Evolutionary conservation across 2,797 vertebrate genomes (phyloP).

Genomic region (Cyclura pinguis): DNA sequence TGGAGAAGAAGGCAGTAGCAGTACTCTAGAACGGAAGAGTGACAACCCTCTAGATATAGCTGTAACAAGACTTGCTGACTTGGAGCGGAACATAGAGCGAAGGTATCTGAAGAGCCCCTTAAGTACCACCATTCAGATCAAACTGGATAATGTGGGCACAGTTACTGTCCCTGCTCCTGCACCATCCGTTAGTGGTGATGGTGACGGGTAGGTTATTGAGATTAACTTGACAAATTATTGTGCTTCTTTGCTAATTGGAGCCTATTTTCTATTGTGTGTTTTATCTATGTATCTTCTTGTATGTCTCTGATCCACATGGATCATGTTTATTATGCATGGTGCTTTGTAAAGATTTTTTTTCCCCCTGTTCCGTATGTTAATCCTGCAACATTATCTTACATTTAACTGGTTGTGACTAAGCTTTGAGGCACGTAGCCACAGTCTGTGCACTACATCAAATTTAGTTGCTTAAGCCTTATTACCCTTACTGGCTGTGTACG

Average conservation of each 20-base stretch:
- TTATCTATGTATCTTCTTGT: constrained; percentile 85
- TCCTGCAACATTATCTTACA: constrained; percentile 83
- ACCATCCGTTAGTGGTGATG: constrained; percentile 99
- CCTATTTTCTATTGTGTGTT: constrained; percentile 88
- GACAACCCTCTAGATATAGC: constrained; percentile 99
- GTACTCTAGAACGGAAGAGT: constrained; percentile 89
- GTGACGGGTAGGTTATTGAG: constrained; percentile 99
- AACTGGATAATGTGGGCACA: constrained; percentile 99
- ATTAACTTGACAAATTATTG: constrained; percentile 92
- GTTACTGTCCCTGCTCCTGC: constrained; percentile 99
- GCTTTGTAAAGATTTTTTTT: constrained; percentile 82
- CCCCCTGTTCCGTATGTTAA: constrained; percentile 80
- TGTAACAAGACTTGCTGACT: constrained; percentile 98
- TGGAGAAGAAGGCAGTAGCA: constrained; percentile 86
- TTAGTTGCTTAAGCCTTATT: constrained; percentile 85
- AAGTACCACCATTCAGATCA: constrained; percentile 99
- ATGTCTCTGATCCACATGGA: constrained; percentile 83
- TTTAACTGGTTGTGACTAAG: constrained; percentile 85
- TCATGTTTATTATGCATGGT: constrained; percentile 86
- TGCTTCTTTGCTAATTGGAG: constrained; percentile 94
- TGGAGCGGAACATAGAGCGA: constrained; percentile 99
- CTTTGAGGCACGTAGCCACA: constrained; percentile 85
- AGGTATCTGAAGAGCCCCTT: constrained; percentile 99
- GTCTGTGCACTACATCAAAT: constrained; percentile 87
- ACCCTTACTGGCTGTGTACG: constrained; percentile 83